Base-by-base conservation (phyloP, 1,140 invertebrate species). In the Neelides sp. region DNA sequence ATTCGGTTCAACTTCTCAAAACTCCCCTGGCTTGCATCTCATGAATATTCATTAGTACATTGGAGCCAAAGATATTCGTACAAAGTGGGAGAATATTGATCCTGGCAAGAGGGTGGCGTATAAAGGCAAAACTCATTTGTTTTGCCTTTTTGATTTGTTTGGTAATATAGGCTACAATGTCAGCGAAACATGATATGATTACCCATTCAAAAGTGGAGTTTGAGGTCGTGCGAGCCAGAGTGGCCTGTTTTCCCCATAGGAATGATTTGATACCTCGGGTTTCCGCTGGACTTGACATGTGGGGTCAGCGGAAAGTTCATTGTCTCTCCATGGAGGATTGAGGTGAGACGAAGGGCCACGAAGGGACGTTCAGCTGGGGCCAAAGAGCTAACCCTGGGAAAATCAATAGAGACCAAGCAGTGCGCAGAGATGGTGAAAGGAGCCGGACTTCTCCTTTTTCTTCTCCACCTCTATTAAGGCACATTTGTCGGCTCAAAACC, bases 341-440 rank as follows among this genome's bases (percentile, higher is more conserved):
- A n/a, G n/a, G n/a, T n/a, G n/a, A n/a, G n/a, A n/a, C n/a, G n/a
- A n/a, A n/a, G n/a, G n/a, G n/a, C n/a, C n/a, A n/a, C n/a, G n/a
- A n/a, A n/a, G n/a, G 15, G 46, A 48, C 22, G 19, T 26, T 12
- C 23, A n/a, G 28, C 35, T 19, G 13, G 50, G 35, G 50, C 24
- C 36, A 30, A 28, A 41, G 23, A n/a, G 47, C 51, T 44, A 53
- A 53, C 48, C 15, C 32, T 24, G 37, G 40, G 49, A 52, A 56
- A 54, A 56, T 56, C 54, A 56, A 56, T 56, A 52, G 54, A 41
- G 49, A 52, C 51, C 54, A 56, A 52, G 54, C 48, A 56, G 54
- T 56, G 54, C 54, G 50, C 54, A 56, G 48, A 55, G 43, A 26
- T 47, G 45, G 45, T 30, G 45, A 47, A 47, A 36, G 43, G 34